Percentiles rank a stretch among this genome's conserved stretches.
phyloP scores from a whole-genome alignment of 2,888 invertebrate genomes.

The Ochropleura leucogaster region DNA sequence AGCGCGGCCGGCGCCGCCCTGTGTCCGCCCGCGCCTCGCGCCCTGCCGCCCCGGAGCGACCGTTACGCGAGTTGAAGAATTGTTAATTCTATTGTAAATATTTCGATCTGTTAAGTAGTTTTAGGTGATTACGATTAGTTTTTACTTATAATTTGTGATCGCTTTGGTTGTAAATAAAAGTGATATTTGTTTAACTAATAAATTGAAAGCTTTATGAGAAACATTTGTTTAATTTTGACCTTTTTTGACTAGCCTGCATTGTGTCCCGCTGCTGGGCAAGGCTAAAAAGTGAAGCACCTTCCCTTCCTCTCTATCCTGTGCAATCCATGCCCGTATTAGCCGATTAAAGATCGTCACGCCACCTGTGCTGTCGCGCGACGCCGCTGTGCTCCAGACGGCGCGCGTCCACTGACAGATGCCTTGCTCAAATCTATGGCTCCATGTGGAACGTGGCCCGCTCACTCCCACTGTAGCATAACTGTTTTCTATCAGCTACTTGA shows the following conservation, averaged over 20 bases:
- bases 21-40: constrained; percentile 82
- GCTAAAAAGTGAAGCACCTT: not conserved
- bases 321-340: not conserved
- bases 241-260: not conserved
- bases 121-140: constrained; percentile 88
- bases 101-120: constrained; percentile 90
- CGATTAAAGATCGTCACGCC: not conserved
- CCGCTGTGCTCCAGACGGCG: too few species aligned
- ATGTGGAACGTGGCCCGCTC: too few species aligned
- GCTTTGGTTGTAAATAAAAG: constrained; percentile 91
- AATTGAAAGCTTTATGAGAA: constrained; percentile 86
- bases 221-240: constrained; percentile 33
- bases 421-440: too few species aligned
- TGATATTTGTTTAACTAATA: constrained; percentile 91
- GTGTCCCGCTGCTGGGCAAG: not conserved
- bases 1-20: constrained; percentile 72
- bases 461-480: too few species aligned
- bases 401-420: too few species aligned
- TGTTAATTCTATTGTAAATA: constrained; percentile 90
- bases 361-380: not conserved
- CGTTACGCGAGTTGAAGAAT: constrained; percentile 76
- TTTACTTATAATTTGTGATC: constrained; percentile 89
- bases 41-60: constrained; percentile 88
- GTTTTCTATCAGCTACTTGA: too few species aligned
- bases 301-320: not conserved